Percentiles rank a stretch among this genome's conserved stretches.
These are phyloP conservation scores for Rapana venosa DNA, from an alignment of 2,888 invertebrate species.

Conservation along the genomic window DNA sequence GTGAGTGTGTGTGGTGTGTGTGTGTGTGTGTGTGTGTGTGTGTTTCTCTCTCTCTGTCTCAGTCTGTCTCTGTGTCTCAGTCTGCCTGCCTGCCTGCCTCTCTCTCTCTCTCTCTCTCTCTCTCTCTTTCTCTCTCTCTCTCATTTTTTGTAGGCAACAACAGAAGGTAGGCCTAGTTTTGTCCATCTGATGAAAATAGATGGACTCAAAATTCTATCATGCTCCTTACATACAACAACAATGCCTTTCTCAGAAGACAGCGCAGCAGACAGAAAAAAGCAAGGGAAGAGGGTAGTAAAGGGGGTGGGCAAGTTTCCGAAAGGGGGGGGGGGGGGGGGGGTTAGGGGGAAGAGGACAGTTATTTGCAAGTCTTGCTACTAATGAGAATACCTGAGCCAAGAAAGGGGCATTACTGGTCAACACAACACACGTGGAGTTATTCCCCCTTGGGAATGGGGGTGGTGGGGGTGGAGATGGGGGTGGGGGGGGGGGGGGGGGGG, in stretches of 20 bases:
- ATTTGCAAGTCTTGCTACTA: too few relatives aligned
- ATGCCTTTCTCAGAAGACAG: neutral
- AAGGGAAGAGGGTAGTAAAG: neutral
- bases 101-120: neutral
- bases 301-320: neutral
- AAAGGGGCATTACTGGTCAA: too few relatives aligned
- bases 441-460: too few relatives aligned
- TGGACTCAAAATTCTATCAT: too few relatives aligned
- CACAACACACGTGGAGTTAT: too few relatives aligned
- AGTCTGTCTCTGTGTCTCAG: neutral
- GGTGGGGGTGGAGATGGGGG: too few relatives aligned
- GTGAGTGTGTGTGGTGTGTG: neutral
- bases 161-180: neutral
- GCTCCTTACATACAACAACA: too few relatives aligned
- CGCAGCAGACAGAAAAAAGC: neutral
- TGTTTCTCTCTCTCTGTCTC: neutral
- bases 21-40: neutral
- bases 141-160: neutral
- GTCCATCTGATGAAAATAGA: neutral
- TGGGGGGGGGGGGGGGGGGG: too few relatives aligned
- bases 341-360: neutral
- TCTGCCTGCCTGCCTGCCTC: neutral
- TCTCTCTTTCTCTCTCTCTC: neutral
- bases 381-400: too few relatives aligned
- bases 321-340: neutral